Base-by-base conservation (phyloP, 2,888 invertebrate species). In the Caenorhabditis afra region DNA sequence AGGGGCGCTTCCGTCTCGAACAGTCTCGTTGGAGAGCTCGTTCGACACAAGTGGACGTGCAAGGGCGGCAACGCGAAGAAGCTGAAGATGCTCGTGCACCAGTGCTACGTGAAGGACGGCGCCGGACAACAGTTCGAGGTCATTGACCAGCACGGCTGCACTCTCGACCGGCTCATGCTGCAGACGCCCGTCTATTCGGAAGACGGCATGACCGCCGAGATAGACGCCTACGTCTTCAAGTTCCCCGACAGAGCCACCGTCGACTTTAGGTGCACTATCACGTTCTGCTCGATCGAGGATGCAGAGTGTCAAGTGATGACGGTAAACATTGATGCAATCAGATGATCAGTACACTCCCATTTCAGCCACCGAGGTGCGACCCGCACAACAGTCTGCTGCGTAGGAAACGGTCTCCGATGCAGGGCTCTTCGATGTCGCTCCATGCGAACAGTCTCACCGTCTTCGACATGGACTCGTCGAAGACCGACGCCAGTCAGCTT, bases 101-200 rank as follows among this genome's bases (percentile, higher is more conserved):
- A 85, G 44, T 89, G 89, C 67, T 87, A 70, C 57, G 87, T 88
- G 12, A 87, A 87, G 55, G 89, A 89, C 57, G 89, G 88, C 10
- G 77, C 82, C n/a, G 87, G 87, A 7, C 81, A 85, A 18, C 68
- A 81, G 35, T 85, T 83, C n/a, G 58, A 75, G 50, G 84, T 90
- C 1, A 76, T 89, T 35, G 88, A 90, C 66, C 77, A 81, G 2
- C 53, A 80, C 62, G 89, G 87, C 7, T 89, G 89, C 70, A 82
- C 89, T 1, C 18, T 79, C 23, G 87, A 89, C 47, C 73, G 55
- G 0, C 59, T 82, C n/a, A 84, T 87, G 18, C 71, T 89, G n/a
- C 84, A 86, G 10, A 87, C 88, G 0, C 87, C 89, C 12, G 73
- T 50, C 10, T 89, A 89, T 79, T 66, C 81, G 0, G 37, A 50